phyloP scores from a whole-genome alignment of 2,797 vertebrate genomes.

The Chelidonichthys spinosus region DNA sequence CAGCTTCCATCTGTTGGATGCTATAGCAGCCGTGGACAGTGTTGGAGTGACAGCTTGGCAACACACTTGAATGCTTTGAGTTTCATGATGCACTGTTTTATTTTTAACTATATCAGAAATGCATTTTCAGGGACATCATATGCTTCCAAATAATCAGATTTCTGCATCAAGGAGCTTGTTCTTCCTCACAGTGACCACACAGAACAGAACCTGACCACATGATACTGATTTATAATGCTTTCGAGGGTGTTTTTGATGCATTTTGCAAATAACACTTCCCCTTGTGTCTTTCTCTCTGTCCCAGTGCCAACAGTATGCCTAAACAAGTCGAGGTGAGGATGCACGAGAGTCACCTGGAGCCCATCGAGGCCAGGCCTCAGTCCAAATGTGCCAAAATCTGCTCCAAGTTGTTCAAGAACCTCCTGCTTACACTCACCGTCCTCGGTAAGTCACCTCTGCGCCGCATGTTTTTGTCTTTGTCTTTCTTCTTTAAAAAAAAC shows the following conservation, averaged over 20 bases:
- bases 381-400: constrained; percentile 88
- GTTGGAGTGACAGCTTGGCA: constrained; percentile 56
- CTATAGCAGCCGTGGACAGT: constrained; percentile 43
- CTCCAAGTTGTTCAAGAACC: constrained; percentile 92
- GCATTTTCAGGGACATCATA: constrained; percentile 15
- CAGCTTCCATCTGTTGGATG: constrained; percentile 68
- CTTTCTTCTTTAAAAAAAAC: constrained; percentile 7
- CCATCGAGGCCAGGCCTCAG: constrained; percentile 84
- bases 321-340: constrained; percentile 99
- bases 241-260: not conserved
- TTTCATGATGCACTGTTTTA: constrained; percentile 25
- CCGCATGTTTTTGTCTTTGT: not conserved
- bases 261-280: not conserved
- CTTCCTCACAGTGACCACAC: not conserved
- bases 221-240: not conserved
- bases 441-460: constrained; percentile 81
- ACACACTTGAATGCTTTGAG: constrained; percentile 32
- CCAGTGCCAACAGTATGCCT: constrained; percentile 96
- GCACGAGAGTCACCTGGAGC: constrained; percentile 94
- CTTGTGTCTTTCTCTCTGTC: constrained; percentile 32
- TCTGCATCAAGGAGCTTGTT: not conserved
- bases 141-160: not conserved
- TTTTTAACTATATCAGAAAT: not conserved
- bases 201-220: not conserved
- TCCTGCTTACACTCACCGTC: constrained; percentile 95